These are phyloP conservation scores for Callipepla californica DNA, from an alignment of 2,113 vertebrate genomes.

Conservation along the genomic window DNA sequence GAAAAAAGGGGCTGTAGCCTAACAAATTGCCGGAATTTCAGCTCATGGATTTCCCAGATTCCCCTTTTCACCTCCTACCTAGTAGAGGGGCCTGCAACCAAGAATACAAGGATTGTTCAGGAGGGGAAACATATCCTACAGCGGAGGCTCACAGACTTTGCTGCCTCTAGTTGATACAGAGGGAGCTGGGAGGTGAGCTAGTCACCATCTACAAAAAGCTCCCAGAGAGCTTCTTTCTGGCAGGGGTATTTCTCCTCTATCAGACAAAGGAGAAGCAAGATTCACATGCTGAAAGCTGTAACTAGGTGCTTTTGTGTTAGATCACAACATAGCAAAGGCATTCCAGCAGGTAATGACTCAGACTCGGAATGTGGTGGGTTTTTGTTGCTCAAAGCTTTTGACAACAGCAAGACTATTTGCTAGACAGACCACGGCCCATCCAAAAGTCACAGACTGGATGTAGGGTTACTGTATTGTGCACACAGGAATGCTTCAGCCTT, in stretches of 20 bases:
- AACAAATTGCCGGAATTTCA: not conserved
- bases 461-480: not conserved
- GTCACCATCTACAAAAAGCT: not conserved
- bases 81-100: not conserved
- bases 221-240: not conserved
- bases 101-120: not conserved
- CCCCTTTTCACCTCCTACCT: not conserved
- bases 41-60: not conserved
- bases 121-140: not conserved
- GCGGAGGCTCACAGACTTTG: not conserved
- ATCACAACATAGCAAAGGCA: not conserved
- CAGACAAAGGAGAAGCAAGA: not conserved
- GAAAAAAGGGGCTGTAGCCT: not conserved
- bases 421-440: not conserved
- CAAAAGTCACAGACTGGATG: not conserved
- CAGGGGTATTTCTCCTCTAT: not conserved
- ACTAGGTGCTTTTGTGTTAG: not conserved
- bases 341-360: not conserved
- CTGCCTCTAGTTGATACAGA: not conserved
- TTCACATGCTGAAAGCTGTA: not conserved
- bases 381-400: not conserved
- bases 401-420: not conserved
- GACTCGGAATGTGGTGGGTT: not conserved
- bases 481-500: not conserved
- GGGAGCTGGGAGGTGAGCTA: not conserved